Evolutionary conservation across 92 coral and sea anemone species (phyloP), one percentile per base, ranked within the genome.

Genomic region (Epizoanthus illoricatus): DNA sequence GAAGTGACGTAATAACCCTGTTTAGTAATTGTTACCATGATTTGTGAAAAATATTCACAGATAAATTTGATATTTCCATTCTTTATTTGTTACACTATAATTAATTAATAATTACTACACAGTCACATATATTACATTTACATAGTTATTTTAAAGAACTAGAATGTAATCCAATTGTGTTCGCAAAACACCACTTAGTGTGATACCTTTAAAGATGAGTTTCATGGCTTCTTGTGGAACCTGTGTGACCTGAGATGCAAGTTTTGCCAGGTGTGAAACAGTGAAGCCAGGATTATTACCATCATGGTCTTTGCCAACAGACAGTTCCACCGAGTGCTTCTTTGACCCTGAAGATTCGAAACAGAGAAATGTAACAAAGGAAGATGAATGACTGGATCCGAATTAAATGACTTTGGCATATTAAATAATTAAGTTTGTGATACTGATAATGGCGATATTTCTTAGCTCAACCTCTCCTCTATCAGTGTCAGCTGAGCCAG

Each of bases 191-290:
- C 20, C 36, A 28, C 36, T 0, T n/a, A n/a, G n/a, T 20, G 39
- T 36, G 12, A 40, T 87, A 89, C 99, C 99, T 94, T 96, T 96
- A 69, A 87, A 91, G 66, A 96, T 96, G 7, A 96, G 81, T 81
- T 89, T 92, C 85, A 94, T 95, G 40, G 89, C 83, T 41, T 86
- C 80, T 41, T 66, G 86, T 23, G 99, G 99, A 12, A 96, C 99
- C 33, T 91, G 90, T 9, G 94, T 89, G 24, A 91, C 66, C 63
- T 70, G 39, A 28, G 91, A 87, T 4, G 97, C 97, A 75, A 86
- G 28, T 64, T 86, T 84, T 71, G 90, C 84, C 45, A 93, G 69
- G 62, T 84, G 84, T 42, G 80, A 90, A 42, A 93, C 97, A 16
- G 94, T 87, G 4, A 88, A 88, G 21, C 36, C 66, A 13, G 42